Base-by-base conservation (phyloP, 2,797 vertebrate genomes). In the Channallabes apus region DNA sequence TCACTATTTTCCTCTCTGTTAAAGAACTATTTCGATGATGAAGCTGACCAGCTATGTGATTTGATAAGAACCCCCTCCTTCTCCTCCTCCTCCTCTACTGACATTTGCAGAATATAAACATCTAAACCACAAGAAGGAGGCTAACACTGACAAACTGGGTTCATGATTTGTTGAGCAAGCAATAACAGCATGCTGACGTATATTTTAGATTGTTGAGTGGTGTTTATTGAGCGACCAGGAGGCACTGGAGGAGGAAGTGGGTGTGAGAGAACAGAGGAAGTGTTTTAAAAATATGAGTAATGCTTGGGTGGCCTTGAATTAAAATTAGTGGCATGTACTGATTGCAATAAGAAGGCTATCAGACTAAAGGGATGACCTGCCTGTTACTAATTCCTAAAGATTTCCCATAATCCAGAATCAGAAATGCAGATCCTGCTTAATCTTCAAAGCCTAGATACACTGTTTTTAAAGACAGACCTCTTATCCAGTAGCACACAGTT, bases 131-230 rank as follows among this genome's bases (percentile, higher is more conserved):
- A 76, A 83, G 65, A 84, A 58, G 58, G 38, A 82, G 77, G 69
- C 71, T 62, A 87, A 80, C 65, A 73, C 78, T 77, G 78, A 87
- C 77, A 71, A 85, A 91, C 88, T 82, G 84, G 89, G 73, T 89
- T 86, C 59, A 79, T 89, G 88, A 93, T 91, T 85, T 92, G 88
- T 89, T 88, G 87, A 87, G 88, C 84, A 80, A 80, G 88, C 86
- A 88, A 88, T 88, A 90, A 89, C 87, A 80, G 87, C 38, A 80
- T 75, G 72, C 86, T 90, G 88, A 88, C 86, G 89, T 90, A 91
- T 89, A 90, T 92, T 91, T 87, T 46, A 86, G 89, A 82, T 86
- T 88, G 86, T 51, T 89, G 86, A 90, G 88, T 88, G 86, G 85
- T 82, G 82, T 91, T 92, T 92, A 89, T 90, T 77, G 87, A 89